phyloP scores from a whole-genome alignment of 1,140 invertebrate genomes.

The Condylostylus longicornis region DNA sequence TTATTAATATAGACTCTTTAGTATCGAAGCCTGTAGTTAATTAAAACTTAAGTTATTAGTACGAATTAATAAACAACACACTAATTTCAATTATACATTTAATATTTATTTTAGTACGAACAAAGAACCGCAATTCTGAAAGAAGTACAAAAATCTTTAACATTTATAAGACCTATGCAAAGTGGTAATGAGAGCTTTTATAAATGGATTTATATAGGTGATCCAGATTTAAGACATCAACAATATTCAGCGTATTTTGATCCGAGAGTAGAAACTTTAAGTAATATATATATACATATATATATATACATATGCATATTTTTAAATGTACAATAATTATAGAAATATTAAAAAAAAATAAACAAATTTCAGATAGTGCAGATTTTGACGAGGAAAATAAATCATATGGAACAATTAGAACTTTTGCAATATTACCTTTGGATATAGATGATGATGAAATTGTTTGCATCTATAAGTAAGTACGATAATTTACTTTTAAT shows the following conservation, averaged over 20 bases:
- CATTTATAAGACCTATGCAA: constrained; percentile 17
- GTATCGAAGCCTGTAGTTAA: no score
- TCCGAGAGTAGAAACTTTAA: constrained; percentile 18
- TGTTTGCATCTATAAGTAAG: constrained; percentile 19
- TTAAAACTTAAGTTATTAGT: no score
- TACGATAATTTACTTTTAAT: no score
- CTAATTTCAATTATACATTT: neutral
- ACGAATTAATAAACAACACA: no score
- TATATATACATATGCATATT: neutral
- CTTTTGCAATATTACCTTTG: constrained; percentile 23
- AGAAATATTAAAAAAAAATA: no score
- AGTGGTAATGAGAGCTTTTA: constrained; percentile 25
- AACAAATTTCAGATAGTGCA: constrained; percentile 14
- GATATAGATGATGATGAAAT: constrained; percentile 15
- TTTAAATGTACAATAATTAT: no score
- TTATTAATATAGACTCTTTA: no score
- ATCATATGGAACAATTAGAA: constrained; percentile 20
- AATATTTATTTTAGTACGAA: constrained; percentile 16
- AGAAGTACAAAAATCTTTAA: constrained; percentile 14
- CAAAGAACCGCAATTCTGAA: constrained; percentile 20
- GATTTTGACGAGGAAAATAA: constrained; percentile 13
- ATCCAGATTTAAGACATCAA: constrained; percentile 15
- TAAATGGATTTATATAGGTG: constrained; percentile 23
- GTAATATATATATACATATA: constrained; percentile 10
- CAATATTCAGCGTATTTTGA: constrained; percentile 29